Evolutionary conservation across 2,113 vertebrate species (phyloP), one percentile per base, ranked within the genome.

Genomic region (Lepidothrix coronata): DNA sequence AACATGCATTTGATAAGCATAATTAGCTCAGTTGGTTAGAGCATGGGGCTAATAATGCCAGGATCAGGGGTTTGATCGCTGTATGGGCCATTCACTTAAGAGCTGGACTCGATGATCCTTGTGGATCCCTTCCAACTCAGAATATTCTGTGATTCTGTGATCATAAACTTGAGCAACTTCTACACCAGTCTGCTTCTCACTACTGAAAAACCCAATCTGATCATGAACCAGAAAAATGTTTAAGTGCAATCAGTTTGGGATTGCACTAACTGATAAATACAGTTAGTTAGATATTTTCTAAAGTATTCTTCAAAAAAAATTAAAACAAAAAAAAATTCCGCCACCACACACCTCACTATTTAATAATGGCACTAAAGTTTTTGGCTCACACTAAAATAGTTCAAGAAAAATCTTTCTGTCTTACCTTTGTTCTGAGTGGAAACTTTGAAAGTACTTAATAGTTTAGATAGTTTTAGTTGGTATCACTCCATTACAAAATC

Each of bases 401-500:
- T 75, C 23, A 63, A 62, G 21, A 82, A 76, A 76, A 61, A 2
- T 19, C 41, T 51, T 81, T 67, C 28, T 84, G 18, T 70, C 25
- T 70, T 73, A 48, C 27, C 17, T 63, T 85, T 78, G 23, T 72
- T 76, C 85, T 71, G 22, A 71, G 28, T 30, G 24, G 39, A 90
- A 94, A 55, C 54, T 91, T 85, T 58, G 18, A n/a, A 83, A 86
- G 37, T 88, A 44, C 35, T 55, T 90, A 85, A 57, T 66, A 12
- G 9, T 95, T 94, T 15, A 57, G 30, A 44, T 62, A 80, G 19
- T 83, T 94, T 90, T 88, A 73, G 25, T 85, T 73, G 21, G 28
- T 90, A 63, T 85, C 55, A 44, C 49, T 81, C 33, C 35, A 48
- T 93, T 89, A 83, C 15, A 63, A 93, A 93, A 84, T 72, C 33